Evolutionary conservation across 1,140 invertebrate genomes (phyloP).

Genomic region (Melanaphis sacchari): DNA sequence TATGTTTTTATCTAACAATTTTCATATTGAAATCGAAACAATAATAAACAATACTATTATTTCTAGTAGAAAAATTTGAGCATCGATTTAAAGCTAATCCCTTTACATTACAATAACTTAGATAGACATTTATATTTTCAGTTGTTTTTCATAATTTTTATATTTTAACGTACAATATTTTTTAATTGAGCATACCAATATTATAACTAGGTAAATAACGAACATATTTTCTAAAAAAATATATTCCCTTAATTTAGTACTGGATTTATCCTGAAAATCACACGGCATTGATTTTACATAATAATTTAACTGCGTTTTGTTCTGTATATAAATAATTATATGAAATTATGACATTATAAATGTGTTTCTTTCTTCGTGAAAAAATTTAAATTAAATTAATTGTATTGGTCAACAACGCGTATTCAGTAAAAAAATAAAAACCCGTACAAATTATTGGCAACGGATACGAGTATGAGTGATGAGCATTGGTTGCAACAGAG

Average conservation of each 20-base stretch:
- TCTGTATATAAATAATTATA: neutral
- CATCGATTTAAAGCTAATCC: no score
- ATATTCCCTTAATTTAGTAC: neutral
- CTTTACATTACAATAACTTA: no score
- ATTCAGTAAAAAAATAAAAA: neutral
- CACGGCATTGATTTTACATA: neutral
- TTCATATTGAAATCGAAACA: no score
- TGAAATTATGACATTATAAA: neutral
- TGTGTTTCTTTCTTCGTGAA: neutral
- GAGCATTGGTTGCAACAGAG: neutral
- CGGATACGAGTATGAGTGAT: neutral
- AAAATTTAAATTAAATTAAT: neutral
- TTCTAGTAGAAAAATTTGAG: no score
- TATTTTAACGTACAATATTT: neutral
- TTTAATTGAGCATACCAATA: neutral
- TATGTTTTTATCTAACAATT: no score
- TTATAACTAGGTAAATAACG: neutral
- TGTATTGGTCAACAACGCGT: conserved; percentile 1
- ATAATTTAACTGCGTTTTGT: neutral
- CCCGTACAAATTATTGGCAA: neutral
- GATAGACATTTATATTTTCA: neutral
- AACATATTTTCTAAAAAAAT: neutral
- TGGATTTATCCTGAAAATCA: neutral
- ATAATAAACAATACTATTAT: no score
- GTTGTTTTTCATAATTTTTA: neutral